These are phyloP conservation scores for Cygnus olor DNA, from an alignment of 2,797 vertebrate genomes.

Conservation along the genomic window DNA sequence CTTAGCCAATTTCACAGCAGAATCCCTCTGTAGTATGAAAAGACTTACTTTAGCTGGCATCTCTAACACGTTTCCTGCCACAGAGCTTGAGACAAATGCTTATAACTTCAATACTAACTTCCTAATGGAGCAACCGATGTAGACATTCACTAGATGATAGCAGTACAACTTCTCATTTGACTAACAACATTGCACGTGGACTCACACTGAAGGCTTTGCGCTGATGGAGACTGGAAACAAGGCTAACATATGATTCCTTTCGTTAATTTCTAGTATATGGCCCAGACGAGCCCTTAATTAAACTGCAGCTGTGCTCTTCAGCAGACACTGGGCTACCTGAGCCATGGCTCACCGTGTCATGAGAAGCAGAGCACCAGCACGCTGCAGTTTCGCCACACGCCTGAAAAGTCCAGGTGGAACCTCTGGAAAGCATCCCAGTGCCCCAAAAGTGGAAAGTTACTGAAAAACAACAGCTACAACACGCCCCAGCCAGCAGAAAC, in stretches of 20 bases:
- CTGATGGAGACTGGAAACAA: neutral
- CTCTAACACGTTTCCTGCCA: neutral
- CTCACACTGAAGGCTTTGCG: fast-evolving
- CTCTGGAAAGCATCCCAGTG: neutral
- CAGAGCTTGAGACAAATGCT: neutral
- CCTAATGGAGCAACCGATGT: neutral
- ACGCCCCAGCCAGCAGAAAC: neutral
- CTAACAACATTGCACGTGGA: neutral
- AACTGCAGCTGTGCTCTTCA: neutral
- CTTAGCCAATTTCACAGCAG: neutral
- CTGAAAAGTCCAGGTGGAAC: fast-evolving
- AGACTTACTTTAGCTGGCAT: neutral
- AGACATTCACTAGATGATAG: neutral
- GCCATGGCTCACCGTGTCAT: fast-evolving
- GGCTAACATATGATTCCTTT: neutral
- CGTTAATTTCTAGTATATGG: neutral
- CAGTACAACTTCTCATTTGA: neutral
- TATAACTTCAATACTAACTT: neutral
- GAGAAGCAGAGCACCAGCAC: neutral
- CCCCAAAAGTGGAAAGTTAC: neutral
- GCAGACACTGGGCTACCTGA: neutral
- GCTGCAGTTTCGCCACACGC: fast-evolving
- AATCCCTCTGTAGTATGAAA: neutral
- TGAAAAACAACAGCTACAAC: neutral
- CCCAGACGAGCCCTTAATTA: neutral